Evolutionary conservation across 2,888 invertebrate species (phyloP).

Genomic region (Mellilla xanthometata): DNA sequence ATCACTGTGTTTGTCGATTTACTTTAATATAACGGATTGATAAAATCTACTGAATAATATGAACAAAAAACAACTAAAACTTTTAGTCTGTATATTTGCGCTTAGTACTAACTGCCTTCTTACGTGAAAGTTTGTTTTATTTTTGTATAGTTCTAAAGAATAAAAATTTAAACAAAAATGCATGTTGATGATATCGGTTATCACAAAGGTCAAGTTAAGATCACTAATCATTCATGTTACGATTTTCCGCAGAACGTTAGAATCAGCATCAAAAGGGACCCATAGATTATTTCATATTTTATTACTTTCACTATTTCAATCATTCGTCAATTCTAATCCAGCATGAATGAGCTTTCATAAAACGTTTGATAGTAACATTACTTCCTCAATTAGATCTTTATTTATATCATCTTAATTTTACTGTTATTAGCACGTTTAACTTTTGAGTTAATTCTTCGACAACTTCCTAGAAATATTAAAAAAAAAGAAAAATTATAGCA

Average conservation of each 20-base stretch:
- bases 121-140: slow-evolving; percentile 17
- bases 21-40: no score
- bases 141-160: background rate
- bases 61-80: no score
- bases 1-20: no score
- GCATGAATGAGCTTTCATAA: no score
- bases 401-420: slow-evolving; percentile 25
- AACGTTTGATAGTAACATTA: slow-evolving; percentile 34
- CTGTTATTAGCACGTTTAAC: slow-evolving; percentile 12
- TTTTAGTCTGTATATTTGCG: slow-evolving; percentile 26
- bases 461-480: slow-evolving; percentile 3
- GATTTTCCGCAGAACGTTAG: no score
- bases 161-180: background rate
- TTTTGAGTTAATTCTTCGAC: slow-evolving; percentile 24
- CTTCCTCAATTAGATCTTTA: slow-evolving; percentile 62
- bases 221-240: background rate
- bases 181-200: slow-evolving; percentile 9
- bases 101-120: slow-evolving; percentile 14
- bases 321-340: no score
- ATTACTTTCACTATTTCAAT: no score
- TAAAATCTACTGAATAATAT: no score
- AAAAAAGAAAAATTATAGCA: slow-evolving; percentile 14
- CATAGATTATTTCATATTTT: no score
- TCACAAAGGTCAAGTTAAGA: background rate
- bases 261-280: no score